phyloP scores from a whole-genome alignment of 2,888 invertebrate genomes.

The Chaitophorus viminalis region DNA sequence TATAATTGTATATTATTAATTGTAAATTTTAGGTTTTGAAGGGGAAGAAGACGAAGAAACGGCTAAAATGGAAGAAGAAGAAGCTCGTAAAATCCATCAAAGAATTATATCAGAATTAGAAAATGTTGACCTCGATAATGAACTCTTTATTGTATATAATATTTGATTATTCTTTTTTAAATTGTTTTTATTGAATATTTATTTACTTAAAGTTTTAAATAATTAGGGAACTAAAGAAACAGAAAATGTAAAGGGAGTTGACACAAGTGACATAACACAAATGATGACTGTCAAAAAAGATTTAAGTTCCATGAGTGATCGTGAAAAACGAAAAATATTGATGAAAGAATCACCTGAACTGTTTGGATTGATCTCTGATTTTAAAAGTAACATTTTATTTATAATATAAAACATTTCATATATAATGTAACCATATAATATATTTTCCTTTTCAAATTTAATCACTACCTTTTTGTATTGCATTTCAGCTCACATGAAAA shows the following conservation, averaged over 20 bases:
- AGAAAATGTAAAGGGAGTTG: slow-evolving; percentile 67
- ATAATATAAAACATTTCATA: too few relatives aligned
- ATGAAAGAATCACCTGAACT: slow-evolving; percentile 91
- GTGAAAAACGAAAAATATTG: slow-evolving; percentile 80
- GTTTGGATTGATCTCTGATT: slow-evolving; percentile 80
- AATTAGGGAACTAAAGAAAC: slow-evolving; percentile 65
- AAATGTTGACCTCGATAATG: slow-evolving; percentile 63
- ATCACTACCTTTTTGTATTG: not conserved
- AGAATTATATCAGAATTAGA: slow-evolving; percentile 80
- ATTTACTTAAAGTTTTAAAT: not conserved
- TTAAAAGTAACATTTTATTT: slow-evolving; percentile 69
- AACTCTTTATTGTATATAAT: slow-evolving; percentile 60
- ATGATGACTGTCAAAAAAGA: slow-evolving; percentile 78
- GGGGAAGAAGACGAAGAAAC: slow-evolving; percentile 76
- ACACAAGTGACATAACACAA: slow-evolving; percentile 64
- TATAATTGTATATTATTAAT: slow-evolving; percentile 10
- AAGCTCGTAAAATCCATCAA: slow-evolving; percentile 83
- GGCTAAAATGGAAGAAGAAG: slow-evolving; percentile 84
- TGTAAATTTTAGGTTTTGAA: slow-evolving; percentile 64
- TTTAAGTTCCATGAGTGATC: slow-evolving; percentile 78
- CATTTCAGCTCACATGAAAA: slow-evolving; percentile 37
- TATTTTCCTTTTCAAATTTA: not conserved
- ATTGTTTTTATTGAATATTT: not conserved
- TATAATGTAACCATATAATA: too few relatives aligned
- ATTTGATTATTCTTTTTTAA: not conserved